Base-by-base conservation (phyloP, 1,140 invertebrate species). In the Dryas iulia region DNA sequence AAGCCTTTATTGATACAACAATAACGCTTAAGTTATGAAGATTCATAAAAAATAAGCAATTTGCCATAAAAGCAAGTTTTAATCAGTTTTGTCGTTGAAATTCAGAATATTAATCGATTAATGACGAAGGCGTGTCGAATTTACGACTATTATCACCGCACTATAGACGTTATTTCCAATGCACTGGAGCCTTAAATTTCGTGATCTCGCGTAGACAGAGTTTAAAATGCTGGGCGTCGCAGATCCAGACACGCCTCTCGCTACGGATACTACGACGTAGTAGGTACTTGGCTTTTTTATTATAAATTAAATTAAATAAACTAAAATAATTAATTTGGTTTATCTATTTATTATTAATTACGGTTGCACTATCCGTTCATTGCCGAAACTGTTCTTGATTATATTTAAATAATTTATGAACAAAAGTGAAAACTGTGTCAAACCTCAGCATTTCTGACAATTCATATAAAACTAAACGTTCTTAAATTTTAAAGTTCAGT, bases 191-290 rank as follows among this genome's bases (percentile, higher is more conserved):
- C 25, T 26, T 14, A 31, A 28, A 58, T 24, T 58, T 56, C 30
- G 28, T 59, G 35, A 69, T 69, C 67, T 53, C n/a, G 14, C 11
- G 18, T 10, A 66, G 35, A 31, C 60, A 2, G 14, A 53, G 61
- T 31, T 25, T 14, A 35, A 33, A 69, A 69, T 69, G 60, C 67
- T 69, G 67, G 67, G 67, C 67, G 67, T 69, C 39, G n/a, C 67
- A 18, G 26, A 64, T 12, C 35, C 25, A 52, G 67, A 62, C 67
- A 69, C 67, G 67, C 67, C 67, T 69, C 67, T 62, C 61, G 59
- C 60, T 69, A 69, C 67, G 54, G 31, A 4, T 60, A 60, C 66
- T 68, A 68, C 66, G 66, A 7, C 66, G 66, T 68, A 68, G 66
- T 35, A 57, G 33, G n/a, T 39, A 30, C 59, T 56, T n/a, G 21